Conservation (phyloP, 2,113 vertebrate species). For the Zapornia atra region DNA sequence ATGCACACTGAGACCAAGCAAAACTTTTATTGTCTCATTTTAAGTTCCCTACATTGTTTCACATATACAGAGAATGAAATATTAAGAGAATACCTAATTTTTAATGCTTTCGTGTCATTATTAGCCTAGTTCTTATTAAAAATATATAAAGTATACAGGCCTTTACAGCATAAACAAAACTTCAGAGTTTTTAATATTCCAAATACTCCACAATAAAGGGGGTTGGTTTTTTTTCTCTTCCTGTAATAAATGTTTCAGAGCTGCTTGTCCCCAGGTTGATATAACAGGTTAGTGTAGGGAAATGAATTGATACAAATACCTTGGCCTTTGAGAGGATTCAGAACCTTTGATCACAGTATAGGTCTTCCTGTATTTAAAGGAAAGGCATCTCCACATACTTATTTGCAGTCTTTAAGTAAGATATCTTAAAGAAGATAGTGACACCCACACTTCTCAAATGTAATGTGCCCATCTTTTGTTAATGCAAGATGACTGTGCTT, state of each 20-base stretch:
- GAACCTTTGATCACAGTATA: not conserved
- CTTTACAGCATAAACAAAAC: not conserved
- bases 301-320: not conserved
- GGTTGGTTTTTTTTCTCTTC: not conserved
- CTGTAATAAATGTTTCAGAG: not conserved
- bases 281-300: not conserved
- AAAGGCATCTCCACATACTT: not conserved
- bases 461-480: not conserved
- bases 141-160: not conserved
- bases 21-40: not conserved
- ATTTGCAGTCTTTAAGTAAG: not conserved
- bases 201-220: not conserved
- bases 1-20: not conserved
- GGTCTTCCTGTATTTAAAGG: not conserved
- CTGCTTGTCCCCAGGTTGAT: not conserved
- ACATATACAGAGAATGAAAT: not conserved
- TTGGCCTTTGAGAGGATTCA: not conserved
- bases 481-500: not conserved
- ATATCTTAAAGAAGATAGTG: not conserved
- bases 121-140: not conserved
- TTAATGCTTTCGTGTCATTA: not conserved
- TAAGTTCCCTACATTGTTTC: not conserved
- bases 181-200: not conserved
- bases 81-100: not conserved
- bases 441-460: not conserved